phyloP scores from a whole-genome alignment of 1,140 invertebrate species.

The Bombus cullumanus region DNA sequence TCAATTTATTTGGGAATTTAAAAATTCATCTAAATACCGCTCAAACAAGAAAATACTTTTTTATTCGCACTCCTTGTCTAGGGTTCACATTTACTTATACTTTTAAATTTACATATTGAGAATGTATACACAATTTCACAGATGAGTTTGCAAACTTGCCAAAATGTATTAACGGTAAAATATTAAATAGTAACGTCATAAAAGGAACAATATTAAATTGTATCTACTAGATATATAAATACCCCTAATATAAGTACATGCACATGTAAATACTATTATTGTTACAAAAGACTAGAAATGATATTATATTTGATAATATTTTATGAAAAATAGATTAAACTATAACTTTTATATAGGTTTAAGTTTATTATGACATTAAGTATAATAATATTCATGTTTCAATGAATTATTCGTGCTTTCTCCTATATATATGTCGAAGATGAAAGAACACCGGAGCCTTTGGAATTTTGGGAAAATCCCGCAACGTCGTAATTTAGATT shows the following conservation, averaged over 20 bases:
- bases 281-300: conserved; percentile 1
- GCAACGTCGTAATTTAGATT: no score
- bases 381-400: conserved; percentile 11
- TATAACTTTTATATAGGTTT: conserved; percentile 1
- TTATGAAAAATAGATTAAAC: conserved; percentile 10
- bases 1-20: background rate
- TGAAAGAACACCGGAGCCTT: no score
- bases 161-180: background rate
- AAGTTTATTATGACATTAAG: background rate
- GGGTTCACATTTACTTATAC: background rate
- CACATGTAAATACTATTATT: conserved; percentile 15
- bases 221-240: conserved; percentile 2
- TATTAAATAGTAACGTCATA: background rate
- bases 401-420: conserved; percentile 2
- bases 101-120: background rate
- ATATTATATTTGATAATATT: conserved; percentile 2
- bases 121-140: background rate
- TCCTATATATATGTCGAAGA: background rate
- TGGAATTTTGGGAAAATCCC: no score
- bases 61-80: background rate
- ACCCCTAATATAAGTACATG: background rate
- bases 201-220: background rate
- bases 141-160: background rate
- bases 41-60: conserved; percentile 5
- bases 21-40: background rate